Percentiles rank a stretch among this genome's conserved stretches.
These are phyloP conservation scores for Candidula unifasciata DNA, from an alignment of 2,888 invertebrate genomes.

Conservation along the genomic window DNA sequence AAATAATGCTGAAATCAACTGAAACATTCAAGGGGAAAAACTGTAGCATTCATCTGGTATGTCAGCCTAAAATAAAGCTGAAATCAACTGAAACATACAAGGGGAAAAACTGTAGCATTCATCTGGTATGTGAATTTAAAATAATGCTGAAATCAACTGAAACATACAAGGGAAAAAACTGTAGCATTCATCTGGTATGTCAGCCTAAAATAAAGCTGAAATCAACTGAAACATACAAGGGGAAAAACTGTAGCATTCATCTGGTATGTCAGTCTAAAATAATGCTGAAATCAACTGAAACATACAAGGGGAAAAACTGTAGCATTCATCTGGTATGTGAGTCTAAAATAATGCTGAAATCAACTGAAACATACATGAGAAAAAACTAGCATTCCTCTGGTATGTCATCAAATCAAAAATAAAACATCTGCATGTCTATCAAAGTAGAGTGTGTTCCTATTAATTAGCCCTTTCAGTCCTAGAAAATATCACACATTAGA, in stretches of 20 bases:
- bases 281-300: constrained; percentile 91
- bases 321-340: background rate
- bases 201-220: constrained; percentile 94
- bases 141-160: constrained; percentile 91
- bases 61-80: constrained; percentile 86
- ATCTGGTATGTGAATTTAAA: background rate
- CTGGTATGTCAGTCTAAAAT: background rate
- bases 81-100: constrained; percentile 85
- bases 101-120: background rate
- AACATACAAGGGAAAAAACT: constrained; percentile 51
- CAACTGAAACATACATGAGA: constrained; percentile 80
- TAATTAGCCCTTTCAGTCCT: too few species aligned
- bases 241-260: background rate
- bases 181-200: background rate
- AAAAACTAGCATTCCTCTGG: background rate
- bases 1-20: constrained; percentile 95
- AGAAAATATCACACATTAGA: too few species aligned
- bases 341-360: constrained; percentile 94
- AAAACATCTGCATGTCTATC: too few species aligned
- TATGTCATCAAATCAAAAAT: background rate
- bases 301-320: background rate
- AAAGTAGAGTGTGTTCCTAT: too few species aligned
- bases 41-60: background rate
- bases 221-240: constrained; percentile 82
- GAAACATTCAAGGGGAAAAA: constrained; percentile 54